These are phyloP conservation scores for Pachliopta kotzebuea DNA, from an alignment of 2,888 invertebrate species.

Conservation along the genomic window DNA sequence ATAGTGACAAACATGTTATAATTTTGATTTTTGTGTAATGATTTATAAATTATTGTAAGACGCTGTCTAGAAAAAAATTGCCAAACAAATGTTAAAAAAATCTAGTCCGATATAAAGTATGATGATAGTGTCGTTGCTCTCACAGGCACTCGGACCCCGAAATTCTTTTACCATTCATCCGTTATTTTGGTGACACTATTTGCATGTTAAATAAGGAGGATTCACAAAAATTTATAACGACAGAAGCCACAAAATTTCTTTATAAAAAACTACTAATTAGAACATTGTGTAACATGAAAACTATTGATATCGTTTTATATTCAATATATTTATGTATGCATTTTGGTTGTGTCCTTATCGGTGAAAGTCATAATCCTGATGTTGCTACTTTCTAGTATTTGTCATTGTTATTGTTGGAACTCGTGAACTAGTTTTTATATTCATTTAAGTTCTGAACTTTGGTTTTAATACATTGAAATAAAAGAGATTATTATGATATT, in stretches of 20 bases:
- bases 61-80: not conserved
- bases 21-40: too few species aligned
- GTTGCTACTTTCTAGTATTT: too few species aligned
- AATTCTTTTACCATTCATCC: constrained; percentile 32
- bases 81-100: not conserved
- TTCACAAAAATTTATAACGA: not conserved
- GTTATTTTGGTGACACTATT: constrained; percentile 34
- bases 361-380: too few species aligned
- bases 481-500: too few species aligned
- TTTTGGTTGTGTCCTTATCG: too few species aligned
- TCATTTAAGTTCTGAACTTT: too few species aligned
- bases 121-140: constrained; percentile 10
- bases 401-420: too few species aligned
- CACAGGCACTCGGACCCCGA: constrained; percentile 22
- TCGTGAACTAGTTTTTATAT: too few species aligned
- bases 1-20: too few species aligned
- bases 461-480: too few species aligned
- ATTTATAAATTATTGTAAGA: not conserved
- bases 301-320: not conserved
- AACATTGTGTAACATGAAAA: not conserved
- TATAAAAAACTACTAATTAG: too few species aligned
- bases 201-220: constrained; percentile 33
- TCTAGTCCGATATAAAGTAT: not conserved
- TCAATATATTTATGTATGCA: too few species aligned
- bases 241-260: not conserved